phyloP scores from a whole-genome alignment of 2,113 vertebrate species.

The Haemorhous mexicanus region DNA sequence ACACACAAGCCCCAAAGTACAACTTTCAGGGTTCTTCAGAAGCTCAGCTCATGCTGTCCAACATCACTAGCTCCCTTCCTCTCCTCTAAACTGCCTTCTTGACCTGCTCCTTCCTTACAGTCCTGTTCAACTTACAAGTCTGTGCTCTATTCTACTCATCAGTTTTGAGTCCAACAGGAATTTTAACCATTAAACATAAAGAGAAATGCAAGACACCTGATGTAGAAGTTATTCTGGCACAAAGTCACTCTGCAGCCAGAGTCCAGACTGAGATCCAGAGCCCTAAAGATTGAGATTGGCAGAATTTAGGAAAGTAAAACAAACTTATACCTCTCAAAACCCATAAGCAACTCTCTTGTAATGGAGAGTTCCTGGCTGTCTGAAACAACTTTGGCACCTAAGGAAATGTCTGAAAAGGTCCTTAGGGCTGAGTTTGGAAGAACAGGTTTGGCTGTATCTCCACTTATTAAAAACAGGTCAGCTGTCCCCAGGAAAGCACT shows the following conservation, averaged over 20 bases:
- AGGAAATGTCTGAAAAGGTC: background rate
- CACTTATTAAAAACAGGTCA: background rate
- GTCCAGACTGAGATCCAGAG: background rate
- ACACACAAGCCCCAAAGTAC: background rate
- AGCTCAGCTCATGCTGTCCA: background rate
- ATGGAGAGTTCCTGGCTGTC: background rate
- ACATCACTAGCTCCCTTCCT: background rate
- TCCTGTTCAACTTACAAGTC: rapidly evolving
- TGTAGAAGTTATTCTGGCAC: background rate
- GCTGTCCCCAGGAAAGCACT: background rate
- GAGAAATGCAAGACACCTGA: background rate
- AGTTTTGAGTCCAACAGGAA: background rate
- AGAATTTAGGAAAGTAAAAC: background rate
- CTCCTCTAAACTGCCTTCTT: background rate
- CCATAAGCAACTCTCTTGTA: background rate
- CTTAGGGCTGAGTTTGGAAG: background rate
- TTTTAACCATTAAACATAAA: background rate
- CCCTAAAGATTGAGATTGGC: background rate
- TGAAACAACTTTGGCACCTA: background rate
- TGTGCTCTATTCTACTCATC: background rate
- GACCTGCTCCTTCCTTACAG: background rate
- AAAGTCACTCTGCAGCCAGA: background rate
- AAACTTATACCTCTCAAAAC: background rate
- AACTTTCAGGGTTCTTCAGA: background rate
- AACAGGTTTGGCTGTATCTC: background rate